Evolutionary conservation across 2,888 invertebrate species (phyloP), one percentile per base, ranked within the genome.

Genomic region (Nomada flava): DNA sequence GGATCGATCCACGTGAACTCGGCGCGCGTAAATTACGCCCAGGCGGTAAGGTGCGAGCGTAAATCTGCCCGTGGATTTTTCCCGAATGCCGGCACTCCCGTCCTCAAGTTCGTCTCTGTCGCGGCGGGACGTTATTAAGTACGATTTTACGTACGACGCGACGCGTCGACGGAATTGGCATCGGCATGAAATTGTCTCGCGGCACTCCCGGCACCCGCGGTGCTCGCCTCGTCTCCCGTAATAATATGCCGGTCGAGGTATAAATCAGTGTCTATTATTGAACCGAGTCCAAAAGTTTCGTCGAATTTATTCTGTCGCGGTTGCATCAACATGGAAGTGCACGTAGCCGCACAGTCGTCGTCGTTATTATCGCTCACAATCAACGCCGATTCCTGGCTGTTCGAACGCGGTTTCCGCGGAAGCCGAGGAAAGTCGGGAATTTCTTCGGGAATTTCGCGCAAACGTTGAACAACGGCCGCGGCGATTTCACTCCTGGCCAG

Each of bases 241-340:
- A 86, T 86, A 87, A 88, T 85, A 86, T 69, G 77, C 86, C 76
- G 65, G 79, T 57, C 83, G 77, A 26, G 71, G 63, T 65, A 83
- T 88, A 88, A 88, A 88, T 88, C 87, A 88, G 74, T 83, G 85
- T 88, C 88, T 80, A 86, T 86, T 85, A 85, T 85, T 88, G 87
- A 88, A 88, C 79, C 64, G 63, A n/a, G 79, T 88, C 87, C 87
- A 88, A 76, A 85, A 81, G 62, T 85, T 80, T 87, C 85, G 86
- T 88, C 85, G 78, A 79, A 88, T 88, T 87, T 88, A 87, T 87
- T 87, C 85, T 55, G 73, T 73, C 79, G 63, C 26, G 47, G 67
- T 87, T 84, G 84, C 82, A 82, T 87, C 87, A 81, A 84, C 85
- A 74, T 59, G 82, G 82, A 85, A 69, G 71, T 52, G 70, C 75